These are phyloP conservation scores for Drosophila dunni DNA, from an alignment of 1,140 invertebrate genomes.

Conservation along the genomic window DNA sequence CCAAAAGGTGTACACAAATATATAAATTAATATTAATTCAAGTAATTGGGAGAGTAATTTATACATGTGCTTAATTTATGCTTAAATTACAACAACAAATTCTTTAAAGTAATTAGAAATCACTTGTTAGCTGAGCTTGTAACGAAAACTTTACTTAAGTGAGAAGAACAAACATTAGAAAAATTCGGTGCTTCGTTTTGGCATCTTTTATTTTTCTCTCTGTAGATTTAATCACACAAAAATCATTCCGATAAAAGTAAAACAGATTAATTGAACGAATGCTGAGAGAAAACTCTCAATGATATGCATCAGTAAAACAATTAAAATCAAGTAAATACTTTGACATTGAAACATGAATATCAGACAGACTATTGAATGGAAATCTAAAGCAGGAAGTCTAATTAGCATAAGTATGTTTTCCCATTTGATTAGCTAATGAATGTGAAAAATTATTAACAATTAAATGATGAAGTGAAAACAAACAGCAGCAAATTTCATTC, in stretches of 20 bases:
- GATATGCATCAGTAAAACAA: conserved; percentile 5
- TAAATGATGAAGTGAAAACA: background rate
- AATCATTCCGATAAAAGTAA: background rate
- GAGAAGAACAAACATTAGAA: too few relatives aligned
- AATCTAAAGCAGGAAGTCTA: conserved; percentile 11
- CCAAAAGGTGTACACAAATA: too few relatives aligned
- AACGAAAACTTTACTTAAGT: too few relatives aligned
- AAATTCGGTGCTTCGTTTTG: too few relatives aligned
- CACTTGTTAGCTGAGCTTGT: too few relatives aligned
- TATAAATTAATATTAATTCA: too few relatives aligned
- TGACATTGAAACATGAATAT: conserved; percentile 4
- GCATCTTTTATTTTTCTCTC: too few relatives aligned
- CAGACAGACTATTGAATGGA: background rate
- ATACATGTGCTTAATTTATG: background rate
- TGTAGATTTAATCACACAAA: background rate
- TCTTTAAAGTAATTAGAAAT: too few relatives aligned
- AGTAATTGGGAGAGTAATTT: background rate
- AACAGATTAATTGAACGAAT: background rate
- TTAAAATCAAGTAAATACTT: conserved; percentile 6
- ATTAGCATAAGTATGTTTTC: background rate
- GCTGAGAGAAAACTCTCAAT: background rate
- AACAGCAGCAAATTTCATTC: background rate
- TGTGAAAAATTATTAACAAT: background rate
- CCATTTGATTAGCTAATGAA: conserved; percentile 5
- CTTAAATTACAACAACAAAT: too few relatives aligned